A percentile compares a stretch with the other conserved stretches of the same genome.
Conservation (phyloP, 2,797 vertebrate genomes). For the Sebastes flavidus region DNA sequence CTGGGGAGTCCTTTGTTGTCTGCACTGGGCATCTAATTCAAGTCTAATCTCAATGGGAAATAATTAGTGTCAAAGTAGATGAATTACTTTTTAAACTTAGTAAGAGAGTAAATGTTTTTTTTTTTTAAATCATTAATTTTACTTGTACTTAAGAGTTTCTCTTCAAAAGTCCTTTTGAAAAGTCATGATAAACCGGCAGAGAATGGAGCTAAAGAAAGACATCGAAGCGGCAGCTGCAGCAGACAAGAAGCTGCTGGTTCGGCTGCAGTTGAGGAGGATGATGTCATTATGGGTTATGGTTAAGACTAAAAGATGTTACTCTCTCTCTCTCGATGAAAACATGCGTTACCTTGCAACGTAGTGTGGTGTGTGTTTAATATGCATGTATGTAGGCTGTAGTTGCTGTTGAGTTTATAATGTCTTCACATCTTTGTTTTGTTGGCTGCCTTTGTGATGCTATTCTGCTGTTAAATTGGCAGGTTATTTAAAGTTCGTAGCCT, state of each 20-base stretch:
- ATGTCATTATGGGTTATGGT: not conserved
- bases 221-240: not conserved
- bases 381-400: not conserved
- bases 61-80: conserved; percentile 36
- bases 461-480: not conserved
- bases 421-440: not conserved
- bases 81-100: not conserved
- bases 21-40: conserved; percentile 23
- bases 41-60: conserved; percentile 37
- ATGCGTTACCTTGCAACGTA: not conserved
- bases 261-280: not conserved
- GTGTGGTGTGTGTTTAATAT: not conserved
- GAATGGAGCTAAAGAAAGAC: not conserved
- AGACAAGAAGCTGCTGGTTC: not conserved
- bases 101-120: not conserved
- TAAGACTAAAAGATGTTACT: not conserved
- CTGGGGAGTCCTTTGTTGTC: conserved; percentile 32
- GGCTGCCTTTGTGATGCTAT: not conserved
- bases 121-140: not conserved
- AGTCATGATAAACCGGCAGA: not conserved
- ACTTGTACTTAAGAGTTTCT: not conserved
- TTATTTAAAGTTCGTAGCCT: not conserved
- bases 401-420: not conserved
- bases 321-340: not conserved
- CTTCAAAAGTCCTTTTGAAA: not conserved